phyloP scores from a whole-genome alignment of 1,140 invertebrate species.

The Mamestra configurata region DNA sequence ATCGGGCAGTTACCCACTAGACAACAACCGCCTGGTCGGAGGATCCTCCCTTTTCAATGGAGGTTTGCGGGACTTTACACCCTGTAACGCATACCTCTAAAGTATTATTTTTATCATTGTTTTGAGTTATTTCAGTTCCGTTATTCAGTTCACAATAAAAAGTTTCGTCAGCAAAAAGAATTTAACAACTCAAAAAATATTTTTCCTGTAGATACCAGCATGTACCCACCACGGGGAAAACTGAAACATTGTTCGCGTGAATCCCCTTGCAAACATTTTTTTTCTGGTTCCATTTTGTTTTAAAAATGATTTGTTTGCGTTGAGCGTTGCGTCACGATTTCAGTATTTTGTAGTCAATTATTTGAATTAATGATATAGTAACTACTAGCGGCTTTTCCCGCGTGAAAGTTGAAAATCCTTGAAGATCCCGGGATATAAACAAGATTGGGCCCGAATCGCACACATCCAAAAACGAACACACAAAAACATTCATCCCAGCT shows the following conservation, averaged over 20 bases:
- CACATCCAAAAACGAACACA: too few relatives aligned
- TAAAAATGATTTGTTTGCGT: constrained; percentile 7
- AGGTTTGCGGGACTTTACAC: too few relatives aligned
- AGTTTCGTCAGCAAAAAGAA: constrained; percentile 11
- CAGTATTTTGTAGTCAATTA: neutral
- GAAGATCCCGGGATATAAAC: too few relatives aligned
- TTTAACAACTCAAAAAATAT: constrained; percentile 23
- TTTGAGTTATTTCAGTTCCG: neutral
- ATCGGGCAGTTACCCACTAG: too few relatives aligned
- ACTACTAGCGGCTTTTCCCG: too few relatives aligned
- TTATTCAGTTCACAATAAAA: neutral
- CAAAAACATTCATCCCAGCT: neutral
- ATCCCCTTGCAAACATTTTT: constrained; percentile 7
- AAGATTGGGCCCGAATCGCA: too few relatives aligned
- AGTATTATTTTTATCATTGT: neutral
- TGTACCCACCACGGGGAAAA: too few relatives aligned
- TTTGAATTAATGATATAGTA: too few relatives aligned
- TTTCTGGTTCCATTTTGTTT: neutral
- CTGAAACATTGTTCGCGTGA: constrained; percentile 2
- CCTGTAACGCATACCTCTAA: too few relatives aligned
- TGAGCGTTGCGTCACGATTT: neutral
- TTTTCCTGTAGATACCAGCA: neutral
- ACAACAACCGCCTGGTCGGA: too few relatives aligned
- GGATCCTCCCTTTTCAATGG: too few relatives aligned
- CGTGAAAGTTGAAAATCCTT: too few relatives aligned